phyloP scores from a whole-genome alignment of 2,797 vertebrate genomes.

The Lutjanus argentimaculatus region DNA sequence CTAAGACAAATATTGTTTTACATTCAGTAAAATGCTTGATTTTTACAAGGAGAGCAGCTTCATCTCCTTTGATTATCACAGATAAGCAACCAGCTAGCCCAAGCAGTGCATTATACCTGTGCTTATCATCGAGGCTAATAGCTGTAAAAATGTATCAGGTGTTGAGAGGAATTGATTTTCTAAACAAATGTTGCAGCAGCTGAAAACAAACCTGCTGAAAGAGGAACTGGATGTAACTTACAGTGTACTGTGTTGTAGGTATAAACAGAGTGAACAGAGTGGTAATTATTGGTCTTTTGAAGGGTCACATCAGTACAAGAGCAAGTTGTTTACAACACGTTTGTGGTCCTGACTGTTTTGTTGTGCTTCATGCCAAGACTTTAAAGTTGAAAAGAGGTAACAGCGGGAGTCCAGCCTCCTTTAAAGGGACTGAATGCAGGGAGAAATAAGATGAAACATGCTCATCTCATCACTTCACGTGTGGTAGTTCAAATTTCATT shows the following conservation, averaged over 20 bases:
- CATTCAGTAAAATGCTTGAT: too few species aligned
- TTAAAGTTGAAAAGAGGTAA: background rate
- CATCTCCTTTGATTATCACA: too few species aligned
- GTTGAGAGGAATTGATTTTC: conserved; percentile 9
- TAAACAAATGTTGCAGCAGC: background rate
- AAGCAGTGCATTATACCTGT: background rate
- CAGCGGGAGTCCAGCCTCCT: background rate
- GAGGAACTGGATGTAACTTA: background rate
- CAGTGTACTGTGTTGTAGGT: background rate
- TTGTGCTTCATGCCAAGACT: background rate
- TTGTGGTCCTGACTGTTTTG: background rate
- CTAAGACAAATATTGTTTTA: too few species aligned
- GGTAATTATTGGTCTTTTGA: too few species aligned
- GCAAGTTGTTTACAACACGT: background rate
- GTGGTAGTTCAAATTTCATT: background rate
- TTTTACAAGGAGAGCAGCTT: too few species aligned
- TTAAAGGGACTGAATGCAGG: background rate
- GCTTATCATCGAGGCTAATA: too few species aligned
- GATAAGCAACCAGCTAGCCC: background rate
- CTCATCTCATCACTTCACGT: background rate
- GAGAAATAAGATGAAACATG: background rate
- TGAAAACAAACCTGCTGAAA: background rate
- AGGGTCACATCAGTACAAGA: background rate
- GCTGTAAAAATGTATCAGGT: background rate
- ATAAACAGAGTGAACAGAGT: background rate